Percentiles rank a stretch among this genome's conserved stretches.
phyloP scores from a whole-genome alignment of 2,797 vertebrate genomes.

The Phoebastria nigripes region DNA sequence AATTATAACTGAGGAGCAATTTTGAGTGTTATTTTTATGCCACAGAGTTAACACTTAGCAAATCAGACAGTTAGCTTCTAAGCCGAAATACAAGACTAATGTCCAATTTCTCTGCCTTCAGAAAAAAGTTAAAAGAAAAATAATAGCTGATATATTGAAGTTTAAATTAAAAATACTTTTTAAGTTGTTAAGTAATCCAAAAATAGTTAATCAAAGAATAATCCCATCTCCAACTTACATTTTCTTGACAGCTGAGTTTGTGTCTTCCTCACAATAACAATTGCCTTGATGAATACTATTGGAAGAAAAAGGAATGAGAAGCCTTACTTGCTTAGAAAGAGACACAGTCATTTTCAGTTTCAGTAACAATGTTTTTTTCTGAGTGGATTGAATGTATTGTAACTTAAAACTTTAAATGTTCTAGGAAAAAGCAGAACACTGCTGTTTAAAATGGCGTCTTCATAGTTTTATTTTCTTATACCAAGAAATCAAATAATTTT shows the following conservation, averaged over 20 bases:
- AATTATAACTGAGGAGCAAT: background rate
- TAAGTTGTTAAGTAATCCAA: background rate
- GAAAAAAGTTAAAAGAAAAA: background rate
- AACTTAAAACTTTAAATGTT: background rate
- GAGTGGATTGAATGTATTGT: accelerated
- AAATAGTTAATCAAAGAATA: background rate
- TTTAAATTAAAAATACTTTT: background rate
- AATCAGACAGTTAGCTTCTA: background rate
- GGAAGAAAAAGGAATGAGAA: background rate
- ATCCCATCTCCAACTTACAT: background rate
- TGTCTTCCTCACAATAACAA: background rate
- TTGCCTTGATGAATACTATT: background rate
- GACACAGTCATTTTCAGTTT: background rate
- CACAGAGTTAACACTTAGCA: background rate
- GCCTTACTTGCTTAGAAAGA: background rate
- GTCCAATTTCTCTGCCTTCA: background rate
- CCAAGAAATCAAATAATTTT: background rate
- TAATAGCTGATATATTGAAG: background rate
- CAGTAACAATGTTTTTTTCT: background rate
- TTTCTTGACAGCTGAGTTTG: background rate
- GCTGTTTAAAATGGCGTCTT: background rate
- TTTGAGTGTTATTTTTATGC: background rate
- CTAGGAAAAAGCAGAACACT: background rate
- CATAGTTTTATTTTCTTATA: background rate
- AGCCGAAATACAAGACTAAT: background rate